Base-by-base conservation (phyloP, 2,113 vertebrate genomes). In the Elephantulus edwardii region DNA sequence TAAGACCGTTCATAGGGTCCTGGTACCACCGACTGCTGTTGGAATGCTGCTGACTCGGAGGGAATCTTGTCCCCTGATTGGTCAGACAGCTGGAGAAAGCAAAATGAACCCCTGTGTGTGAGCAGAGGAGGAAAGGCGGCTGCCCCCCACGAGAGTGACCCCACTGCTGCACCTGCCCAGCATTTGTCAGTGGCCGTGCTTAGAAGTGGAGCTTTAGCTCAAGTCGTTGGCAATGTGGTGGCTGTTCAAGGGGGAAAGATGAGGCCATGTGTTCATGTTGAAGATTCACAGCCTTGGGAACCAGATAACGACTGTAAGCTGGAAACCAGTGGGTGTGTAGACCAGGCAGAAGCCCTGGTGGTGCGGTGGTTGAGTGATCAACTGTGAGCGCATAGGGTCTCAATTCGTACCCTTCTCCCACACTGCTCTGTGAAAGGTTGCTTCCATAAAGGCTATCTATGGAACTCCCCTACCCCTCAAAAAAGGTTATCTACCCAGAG, bases 21-120 rank as follows among this genome's bases (percentile, higher is more conserved):
- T 79, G 58, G 94, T 83, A 82, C 92, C 35, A 89, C 44, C 91
- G 76, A 91, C 81, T 93, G 86, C 38, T 77, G 71, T 90, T 75
- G 62, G 26, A 46, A 56, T 72, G 64, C 62, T 22, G 35, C 68
- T 28, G 9, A 10, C 13, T 3, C 56, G 7, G 60, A 46, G 17
- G 22, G 66, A 52, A 64, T 90, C 35, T 60, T 26, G 80, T 83
- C 19, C 71, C 66, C 30, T 66, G 3, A 50, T 77, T 46, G 64
- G 48, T 72, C 42, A 58, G 58, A 80, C 82, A 93, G 30, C 62
- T 93, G 75, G 94, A 76, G 75, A 90, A 89, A 87, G 52, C 42
- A 87, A 85, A 46, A 83, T 62, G 52, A 93, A 76, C 22, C 26
- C 81, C 68, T 71, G 54, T 86, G 78, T 50, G 38, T 9, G 44